Conservation (phyloP, 2,113 vertebrate species). For the Scomber colias region DNA sequence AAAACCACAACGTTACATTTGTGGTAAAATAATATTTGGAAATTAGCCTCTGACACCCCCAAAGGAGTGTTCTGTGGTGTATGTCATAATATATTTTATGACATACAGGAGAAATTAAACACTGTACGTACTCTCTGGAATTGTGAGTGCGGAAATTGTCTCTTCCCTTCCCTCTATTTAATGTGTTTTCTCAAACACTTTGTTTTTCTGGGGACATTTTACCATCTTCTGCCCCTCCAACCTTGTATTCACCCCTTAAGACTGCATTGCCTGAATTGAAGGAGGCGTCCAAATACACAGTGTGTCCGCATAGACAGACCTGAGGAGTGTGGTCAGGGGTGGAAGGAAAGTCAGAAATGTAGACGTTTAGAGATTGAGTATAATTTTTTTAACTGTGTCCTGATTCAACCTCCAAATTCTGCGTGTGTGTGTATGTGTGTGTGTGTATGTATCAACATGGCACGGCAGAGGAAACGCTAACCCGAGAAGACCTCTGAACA, state of each 20-base stretch:
- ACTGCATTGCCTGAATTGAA: constrained; percentile 56
- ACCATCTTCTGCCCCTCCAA: constrained; percentile 27
- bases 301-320: constrained; percentile 19
- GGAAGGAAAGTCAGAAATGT: neutral
- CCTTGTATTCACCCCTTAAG: constrained; percentile 56
- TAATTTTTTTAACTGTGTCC: constrained; percentile 23
- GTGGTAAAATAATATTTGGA: neutral
- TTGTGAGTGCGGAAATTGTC: neutral
- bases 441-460: neutral
- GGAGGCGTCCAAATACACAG: constrained; percentile 36
- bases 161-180: too few relatives aligned
- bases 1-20: neutral
- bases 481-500: constrained; percentile 35
- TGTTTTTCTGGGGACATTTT: constrained; percentile 26
- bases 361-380: constrained; percentile 1
- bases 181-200: constrained; percentile 5
- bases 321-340: constrained; percentile 2
- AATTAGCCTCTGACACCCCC: neutral
- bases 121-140: neutral
- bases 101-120: neutral
- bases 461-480: constrained; percentile 18
- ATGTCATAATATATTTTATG: neutral
- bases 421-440: constrained; percentile 15
- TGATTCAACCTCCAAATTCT: constrained; percentile 24
- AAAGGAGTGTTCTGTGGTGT: neutral